A percentile compares a stretch with the other conserved stretches of the same genome.
These are phyloP conservation scores for Myripristis jacobus DNA, from an alignment of 2,797 vertebrate genomes.

Conservation along the genomic window DNA sequence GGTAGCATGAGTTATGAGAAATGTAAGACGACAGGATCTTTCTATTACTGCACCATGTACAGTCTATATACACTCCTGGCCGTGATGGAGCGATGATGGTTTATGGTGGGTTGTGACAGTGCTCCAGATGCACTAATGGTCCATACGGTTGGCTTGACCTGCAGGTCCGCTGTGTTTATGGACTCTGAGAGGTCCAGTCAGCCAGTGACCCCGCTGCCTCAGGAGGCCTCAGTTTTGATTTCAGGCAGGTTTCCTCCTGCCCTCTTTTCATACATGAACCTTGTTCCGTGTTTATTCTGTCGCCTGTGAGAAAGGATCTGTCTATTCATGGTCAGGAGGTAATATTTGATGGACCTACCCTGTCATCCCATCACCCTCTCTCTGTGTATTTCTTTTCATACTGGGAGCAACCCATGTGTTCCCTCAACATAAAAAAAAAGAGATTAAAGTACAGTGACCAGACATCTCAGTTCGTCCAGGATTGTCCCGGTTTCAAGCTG, in stretches of 20 bases:
- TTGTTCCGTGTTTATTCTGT: slow-evolving; percentile 21
- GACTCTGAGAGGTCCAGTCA: slow-evolving; percentile 43
- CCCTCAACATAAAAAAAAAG: no score
- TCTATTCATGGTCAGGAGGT: slow-evolving; percentile 28
- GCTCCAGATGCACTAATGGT: slow-evolving; percentile 61
- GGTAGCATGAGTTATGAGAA: slow-evolving; percentile 7
- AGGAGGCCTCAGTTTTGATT: slow-evolving; percentile 62
- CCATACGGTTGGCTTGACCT: slow-evolving; percentile 64
- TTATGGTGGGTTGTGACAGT: slow-evolving; percentile 59
- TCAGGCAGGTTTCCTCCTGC: slow-evolving; percentile 21
- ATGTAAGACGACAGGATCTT: slow-evolving; percentile 24
- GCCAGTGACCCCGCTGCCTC: slow-evolving; percentile 53
- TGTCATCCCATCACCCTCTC: no score
- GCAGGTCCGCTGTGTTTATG: slow-evolving; percentile 53
- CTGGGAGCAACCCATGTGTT: no score
- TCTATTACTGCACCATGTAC: slow-evolving; percentile 31
- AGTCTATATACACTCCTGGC: slow-evolving; percentile 23
- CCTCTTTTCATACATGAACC: background rate
- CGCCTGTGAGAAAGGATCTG: slow-evolving; percentile 21
- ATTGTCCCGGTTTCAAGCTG: no score
- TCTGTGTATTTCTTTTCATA: no score
- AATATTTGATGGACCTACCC: no score
- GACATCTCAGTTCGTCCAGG: no score
- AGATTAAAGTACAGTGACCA: no score
- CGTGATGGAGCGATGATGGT: slow-evolving; percentile 46